phyloP scores from a whole-genome alignment of 2,113 vertebrate genomes.

The Rhineura floridana region DNA sequence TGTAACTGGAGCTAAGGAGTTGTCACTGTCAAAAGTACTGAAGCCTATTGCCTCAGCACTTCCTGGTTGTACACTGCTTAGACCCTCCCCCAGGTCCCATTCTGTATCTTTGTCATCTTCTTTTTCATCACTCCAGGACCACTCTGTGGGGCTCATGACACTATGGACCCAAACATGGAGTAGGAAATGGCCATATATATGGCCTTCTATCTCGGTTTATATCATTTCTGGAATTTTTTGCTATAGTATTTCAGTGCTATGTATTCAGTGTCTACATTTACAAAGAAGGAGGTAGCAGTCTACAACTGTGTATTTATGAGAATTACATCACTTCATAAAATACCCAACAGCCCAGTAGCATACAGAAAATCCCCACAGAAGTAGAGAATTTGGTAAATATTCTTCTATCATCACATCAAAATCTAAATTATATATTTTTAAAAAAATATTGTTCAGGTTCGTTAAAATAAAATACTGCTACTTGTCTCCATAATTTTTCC shows the following conservation, averaged over 20 bases:
- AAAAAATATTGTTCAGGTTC: background rate
- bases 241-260: background rate
- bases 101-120: too few relatives aligned
- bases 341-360: background rate
- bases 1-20: too few relatives aligned
- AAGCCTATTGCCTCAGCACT: too few relatives aligned
- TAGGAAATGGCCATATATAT: background rate
- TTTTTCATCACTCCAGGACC: too few relatives aligned
- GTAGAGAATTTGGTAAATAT: slow-evolving; percentile 5
- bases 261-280: background rate
- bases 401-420: slow-evolving; percentile 5
- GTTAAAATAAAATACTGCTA: background rate
- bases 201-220: background rate
- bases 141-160: too few relatives aligned
- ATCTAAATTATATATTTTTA: slow-evolving; percentile 1
- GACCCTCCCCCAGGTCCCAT: too few relatives aligned
- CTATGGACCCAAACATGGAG: background rate
- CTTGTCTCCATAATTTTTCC: background rate
- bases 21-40: too few relatives aligned
- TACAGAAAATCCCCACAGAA: background rate
- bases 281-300: background rate
- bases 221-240: background rate
- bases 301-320: background rate
- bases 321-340: background rate
- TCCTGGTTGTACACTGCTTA: too few relatives aligned